A percentile compares a stretch with the other conserved stretches of the same genome.
These are phyloP conservation scores for Limanda limanda DNA, from an alignment of 2,113 vertebrate species.

Conservation along the genomic window DNA sequence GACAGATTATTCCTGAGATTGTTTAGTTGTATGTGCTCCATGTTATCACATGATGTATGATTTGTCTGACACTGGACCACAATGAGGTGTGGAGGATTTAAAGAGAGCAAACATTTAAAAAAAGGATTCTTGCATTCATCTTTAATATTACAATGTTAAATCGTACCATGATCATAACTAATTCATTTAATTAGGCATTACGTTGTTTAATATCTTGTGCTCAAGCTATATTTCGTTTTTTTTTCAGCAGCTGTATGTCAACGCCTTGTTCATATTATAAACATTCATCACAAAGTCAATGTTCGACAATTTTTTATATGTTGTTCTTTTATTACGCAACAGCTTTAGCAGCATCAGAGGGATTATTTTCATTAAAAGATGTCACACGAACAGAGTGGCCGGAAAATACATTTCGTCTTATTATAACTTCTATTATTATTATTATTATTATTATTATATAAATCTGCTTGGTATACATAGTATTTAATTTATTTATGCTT, in stretches of 20 bases:
- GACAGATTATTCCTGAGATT: constrained; percentile 72
- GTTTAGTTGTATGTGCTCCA: constrained; percentile 42
- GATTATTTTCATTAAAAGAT: constrained; percentile 35
- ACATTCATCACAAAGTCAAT: not conserved
- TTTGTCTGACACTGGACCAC: constrained; percentile 6
- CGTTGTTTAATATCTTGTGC: not conserved
- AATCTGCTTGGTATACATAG: not conserved
- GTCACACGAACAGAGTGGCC: constrained; percentile 22
- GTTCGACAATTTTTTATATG: not conserved
- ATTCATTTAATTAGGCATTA: not conserved
- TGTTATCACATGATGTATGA: constrained; percentile 36
- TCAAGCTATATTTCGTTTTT: not conserved
- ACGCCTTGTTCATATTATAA: not conserved
- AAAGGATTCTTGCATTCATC: not conserved
- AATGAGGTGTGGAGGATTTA: not conserved
- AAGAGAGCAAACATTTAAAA: not conserved
- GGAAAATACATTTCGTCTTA: constrained; percentile 9
- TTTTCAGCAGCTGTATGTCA: not conserved
- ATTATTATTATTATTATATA: too few species aligned
- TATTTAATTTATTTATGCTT: not conserved
- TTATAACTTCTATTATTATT: not conserved
- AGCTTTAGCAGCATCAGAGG: constrained; percentile 22
- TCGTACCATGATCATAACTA: too few species aligned
- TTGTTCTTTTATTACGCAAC: constrained; percentile 43
- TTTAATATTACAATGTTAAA: not conserved